Base-by-base conservation (phyloP, 2,113 vertebrate species). In the Lamprologus speciosus region DNA sequence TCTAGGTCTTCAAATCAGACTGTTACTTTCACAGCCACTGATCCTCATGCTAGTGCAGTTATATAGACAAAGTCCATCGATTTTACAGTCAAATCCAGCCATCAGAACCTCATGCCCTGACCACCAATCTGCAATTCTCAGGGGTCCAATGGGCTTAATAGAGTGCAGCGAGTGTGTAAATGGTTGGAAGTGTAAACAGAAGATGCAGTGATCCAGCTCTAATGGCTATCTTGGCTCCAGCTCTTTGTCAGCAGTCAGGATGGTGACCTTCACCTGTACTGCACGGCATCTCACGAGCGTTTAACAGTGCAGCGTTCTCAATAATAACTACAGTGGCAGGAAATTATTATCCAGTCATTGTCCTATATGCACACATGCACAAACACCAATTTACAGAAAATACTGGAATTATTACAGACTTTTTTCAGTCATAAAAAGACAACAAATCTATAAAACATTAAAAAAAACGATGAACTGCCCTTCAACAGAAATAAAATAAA, bases 121-220 rank as follows among this genome's bases (percentile, higher is more conserved):
- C 82, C 92, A 75, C 73, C 75, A 9, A 89, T 90, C 88, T 88
- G 88, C 40, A 82, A 82, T 86, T 51, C 90, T 83, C 90, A 42
- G 8, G 84, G 88, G 86, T 87, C 80, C 73, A 47, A 14, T 54
- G 87, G 5, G 19, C 75, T 75, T 91, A 92, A 92, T 91, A 33
- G 88, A 90, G 89, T 89, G 84, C 87, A 87, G 89, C 85, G 35
- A 73, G 87, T 91, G 90, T 70, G 73, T 93, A 93, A 93, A 90
- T 45, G 88, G 40, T 51, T 35, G 68, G 57, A 84, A 88, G 88
- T 88, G 88, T 93, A 93, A 93, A 93, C 89, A 92, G 75, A 87
- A 86, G 84, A 91, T 3, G 55, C 33, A 5, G 70, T 63, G 89
- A 88, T 91, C 88, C 86, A 78, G 83, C 73, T 78, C 89, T 86